Percentiles rank a stretch among this genome's conserved stretches.
These are phyloP conservation scores for Drosophila recens DNA, from an alignment of 2,888 invertebrate species.

Conservation along the genomic window DNA sequence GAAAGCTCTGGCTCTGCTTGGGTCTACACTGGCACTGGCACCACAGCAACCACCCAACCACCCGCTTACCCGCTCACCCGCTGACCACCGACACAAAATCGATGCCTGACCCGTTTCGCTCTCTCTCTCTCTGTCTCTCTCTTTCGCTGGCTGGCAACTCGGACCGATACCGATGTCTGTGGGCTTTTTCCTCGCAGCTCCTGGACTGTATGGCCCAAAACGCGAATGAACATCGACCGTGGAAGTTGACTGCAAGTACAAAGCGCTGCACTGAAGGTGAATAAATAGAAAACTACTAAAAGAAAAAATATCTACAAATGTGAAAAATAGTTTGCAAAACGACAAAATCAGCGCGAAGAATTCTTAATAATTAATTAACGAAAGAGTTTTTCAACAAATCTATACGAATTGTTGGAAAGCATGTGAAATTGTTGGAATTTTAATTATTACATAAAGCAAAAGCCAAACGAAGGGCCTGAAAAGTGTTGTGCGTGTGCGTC, in stretches of 20 bases:
- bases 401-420: constrained; percentile 18
- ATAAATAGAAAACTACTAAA: constrained; percentile 42
- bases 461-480: constrained; percentile 58
- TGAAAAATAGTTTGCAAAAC: constrained; percentile 34
- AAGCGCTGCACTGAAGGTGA: constrained; percentile 81
- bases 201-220: constrained; percentile 80
- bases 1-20: constrained; percentile 55
- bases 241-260: constrained; percentile 83
- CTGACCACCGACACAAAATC: constrained; percentile 62
- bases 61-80: constrained; percentile 11
- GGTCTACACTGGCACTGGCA: constrained; percentile 6
- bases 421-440: constrained; percentile 27
- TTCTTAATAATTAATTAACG: constrained; percentile 9
- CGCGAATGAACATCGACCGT: constrained; percentile 85
- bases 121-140: constrained; percentile 28
- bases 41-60: background rate
- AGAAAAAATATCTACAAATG: constrained; percentile 37
- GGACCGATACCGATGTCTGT: constrained; percentile 24
- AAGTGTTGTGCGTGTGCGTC: constrained; percentile 63
- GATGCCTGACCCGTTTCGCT: constrained; percentile 74
- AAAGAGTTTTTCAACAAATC: constrained; percentile 31
- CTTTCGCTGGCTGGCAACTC: constrained; percentile 33
- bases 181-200: constrained; percentile 80
- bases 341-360: constrained; percentile 15
- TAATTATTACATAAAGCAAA: constrained; percentile 73